Percentiles rank a stretch among this genome's conserved stretches.
phyloP scores from a whole-genome alignment of 1,140 invertebrate genomes.

The Aphelinus certus region DNA sequence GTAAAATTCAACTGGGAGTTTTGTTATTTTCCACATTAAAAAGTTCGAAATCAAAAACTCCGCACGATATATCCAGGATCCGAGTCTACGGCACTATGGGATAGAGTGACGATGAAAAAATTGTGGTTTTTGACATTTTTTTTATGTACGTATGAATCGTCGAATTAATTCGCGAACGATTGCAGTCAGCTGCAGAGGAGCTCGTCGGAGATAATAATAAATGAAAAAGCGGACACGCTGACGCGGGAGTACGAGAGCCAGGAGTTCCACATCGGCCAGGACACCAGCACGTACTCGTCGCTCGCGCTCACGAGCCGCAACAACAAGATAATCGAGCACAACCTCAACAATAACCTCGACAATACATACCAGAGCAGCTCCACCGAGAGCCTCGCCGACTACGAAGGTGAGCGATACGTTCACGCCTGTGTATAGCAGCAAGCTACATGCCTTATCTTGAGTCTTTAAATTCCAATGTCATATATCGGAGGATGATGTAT shows the following conservation, averaged over 20 bases:
- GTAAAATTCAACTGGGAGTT: too few species aligned
- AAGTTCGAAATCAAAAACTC: too few species aligned
- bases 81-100: too few species aligned
- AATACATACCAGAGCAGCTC: conserved; percentile 55
- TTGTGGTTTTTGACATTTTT: neutral
- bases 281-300: conserved; percentile 60
- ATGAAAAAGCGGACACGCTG: conserved; percentile 17
- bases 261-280: conserved; percentile 57
- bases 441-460: neutral
- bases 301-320: conserved; percentile 54
- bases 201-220: conserved; percentile 31
- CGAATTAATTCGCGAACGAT: neutral
- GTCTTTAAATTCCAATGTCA: too few species aligned
- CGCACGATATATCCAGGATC: neutral
- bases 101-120: neutral
- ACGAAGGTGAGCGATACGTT: conserved; percentile 55
- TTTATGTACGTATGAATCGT: neutral
- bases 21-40: too few species aligned
- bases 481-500: too few species aligned
- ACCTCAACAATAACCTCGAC: conserved; percentile 60
- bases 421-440: neutral
- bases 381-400: conserved; percentile 61
- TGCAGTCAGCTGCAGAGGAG: conserved; percentile 26
- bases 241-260: conserved; percentile 26
- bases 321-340: conserved; percentile 50